Base-by-base conservation (phyloP, 1,140 invertebrate species). In the Drosophila kanapiae region DNA sequence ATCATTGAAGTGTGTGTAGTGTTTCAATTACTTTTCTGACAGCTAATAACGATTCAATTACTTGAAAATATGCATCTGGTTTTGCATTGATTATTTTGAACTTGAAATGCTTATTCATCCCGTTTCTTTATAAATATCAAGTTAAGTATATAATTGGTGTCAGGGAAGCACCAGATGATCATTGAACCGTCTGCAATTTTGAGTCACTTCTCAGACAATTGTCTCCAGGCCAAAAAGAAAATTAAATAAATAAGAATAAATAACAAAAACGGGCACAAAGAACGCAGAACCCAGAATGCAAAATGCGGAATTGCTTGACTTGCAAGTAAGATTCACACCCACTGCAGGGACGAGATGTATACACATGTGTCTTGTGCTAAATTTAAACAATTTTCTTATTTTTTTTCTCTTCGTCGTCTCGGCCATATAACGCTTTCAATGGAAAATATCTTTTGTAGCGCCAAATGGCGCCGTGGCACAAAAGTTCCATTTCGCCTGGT, bases 381-480 rank as follows among this genome's bases (percentile, higher is more conserved):
- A 88, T 90, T 88, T 88, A 88, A 88, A 88, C 80, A 83, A 77
- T 64, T 86, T 79, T 78, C 81, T 64, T 38, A 18, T 18, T 13
- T 31, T 70, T 31, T 23, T 23, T 13, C 13, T 47, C 2, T 23
- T 37, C 23, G 37, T 23, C 51, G 18, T 27, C 37, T 1, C 16
- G 60, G 33, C 58, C 60, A 75, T 75, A 75, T 77, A 75, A 70
- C 78, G 84, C 84, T 87, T 88, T 87, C 84, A 87, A 87, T 87
- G 84, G 84, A 87, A 87, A 87, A 88, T 80, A 84, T 88, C 77
- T 88, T 87, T 87, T 80, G 84, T 88, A 87, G 84, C 84, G 84
- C 84, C 84, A 87, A 87, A 87, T 87, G 84, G 84, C 84, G 84
- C 84, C 84, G 77, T 90, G 78, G 81, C 84, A 72, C 54, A 72